Conservation (phyloP, 1,140 invertebrate species). For the Platorchestia sp. region DNA sequence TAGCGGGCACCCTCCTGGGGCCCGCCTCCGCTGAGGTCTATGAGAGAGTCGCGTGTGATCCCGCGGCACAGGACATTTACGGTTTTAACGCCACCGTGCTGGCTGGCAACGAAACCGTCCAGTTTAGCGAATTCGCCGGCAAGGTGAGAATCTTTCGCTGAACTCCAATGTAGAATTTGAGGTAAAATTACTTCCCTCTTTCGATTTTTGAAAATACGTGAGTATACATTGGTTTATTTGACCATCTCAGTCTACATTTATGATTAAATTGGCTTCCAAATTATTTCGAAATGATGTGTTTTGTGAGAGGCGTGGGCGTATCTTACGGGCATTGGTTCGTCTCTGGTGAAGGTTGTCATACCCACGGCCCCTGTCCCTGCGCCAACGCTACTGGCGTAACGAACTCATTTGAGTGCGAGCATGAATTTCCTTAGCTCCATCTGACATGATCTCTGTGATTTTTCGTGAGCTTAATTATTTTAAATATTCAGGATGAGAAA, state of each 20-base stretch:
- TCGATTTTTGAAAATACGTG: background rate
- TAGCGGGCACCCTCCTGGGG: conserved; percentile 59
- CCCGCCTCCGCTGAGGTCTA: conserved; percentile 51
- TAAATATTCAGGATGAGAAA: too few species aligned
- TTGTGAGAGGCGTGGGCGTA: background rate
- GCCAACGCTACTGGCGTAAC: background rate
- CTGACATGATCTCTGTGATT: too few species aligned
- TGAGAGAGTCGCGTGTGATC: conserved; percentile 58
- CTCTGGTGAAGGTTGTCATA: too few species aligned
- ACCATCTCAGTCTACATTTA: too few species aligned
- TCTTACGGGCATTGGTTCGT: background rate
- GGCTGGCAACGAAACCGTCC: conserved; percentile 60
- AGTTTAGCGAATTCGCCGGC: conserved; percentile 69
- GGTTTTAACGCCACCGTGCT: conserved; percentile 67
- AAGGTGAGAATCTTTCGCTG: conserved; percentile 67
- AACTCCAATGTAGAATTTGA: background rate
- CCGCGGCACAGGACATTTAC: conserved; percentile 61
- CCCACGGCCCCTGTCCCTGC: background rate
- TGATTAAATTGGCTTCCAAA: too few species aligned
- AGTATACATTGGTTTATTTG: background rate
- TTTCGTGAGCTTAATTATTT: too few species aligned
- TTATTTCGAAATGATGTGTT: background rate
- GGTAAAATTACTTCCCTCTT: background rate
- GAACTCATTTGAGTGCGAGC: background rate
- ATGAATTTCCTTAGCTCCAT: too few species aligned